Evolutionary conservation across 2,113 vertebrate genomes (phyloP).

Genomic region (Camelus bactrianus): DNA sequence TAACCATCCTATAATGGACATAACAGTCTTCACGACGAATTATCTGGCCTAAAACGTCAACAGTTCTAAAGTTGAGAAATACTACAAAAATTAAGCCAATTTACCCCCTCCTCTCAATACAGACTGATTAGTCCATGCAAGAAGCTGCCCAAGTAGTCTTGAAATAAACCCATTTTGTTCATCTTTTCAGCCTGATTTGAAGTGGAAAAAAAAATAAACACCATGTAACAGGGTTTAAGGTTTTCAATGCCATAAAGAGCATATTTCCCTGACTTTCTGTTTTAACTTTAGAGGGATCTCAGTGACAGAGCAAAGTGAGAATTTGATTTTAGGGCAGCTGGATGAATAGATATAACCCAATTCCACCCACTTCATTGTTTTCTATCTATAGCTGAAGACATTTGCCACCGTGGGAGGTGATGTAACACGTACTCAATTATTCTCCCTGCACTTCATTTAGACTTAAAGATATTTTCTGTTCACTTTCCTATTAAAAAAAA

Average conservation of each 20-base stretch:
- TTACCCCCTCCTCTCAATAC: rapidly evolving
- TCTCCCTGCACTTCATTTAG: slow-evolving; percentile 41
- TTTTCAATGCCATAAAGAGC: not conserved
- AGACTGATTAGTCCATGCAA: not conserved
- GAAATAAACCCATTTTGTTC: not conserved
- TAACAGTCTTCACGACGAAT: not conserved
- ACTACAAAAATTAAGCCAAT: not conserved
- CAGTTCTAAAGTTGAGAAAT: not conserved
- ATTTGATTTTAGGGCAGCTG: not conserved
- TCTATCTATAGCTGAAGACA: slow-evolving; percentile 37
- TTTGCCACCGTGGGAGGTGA: slow-evolving; percentile 40
- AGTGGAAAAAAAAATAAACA: not conserved
- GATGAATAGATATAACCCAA: not conserved
- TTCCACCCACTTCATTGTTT: not conserved
- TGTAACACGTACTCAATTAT: slow-evolving; percentile 35
- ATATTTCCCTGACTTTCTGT: not conserved
- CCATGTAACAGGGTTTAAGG: not conserved
- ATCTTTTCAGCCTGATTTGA: not conserved
- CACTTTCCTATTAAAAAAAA: slow-evolving; percentile 66
- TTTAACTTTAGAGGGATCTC: not conserved
- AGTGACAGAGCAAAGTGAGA: not conserved
- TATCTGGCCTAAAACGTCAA: not conserved
- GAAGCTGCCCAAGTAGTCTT: not conserved
- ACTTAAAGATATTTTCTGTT: slow-evolving; percentile 66
- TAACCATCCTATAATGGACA: not conserved